These are phyloP conservation scores for Nomada fabriciana DNA, from an alignment of 2,888 invertebrate species.

Conservation along the genomic window DNA sequence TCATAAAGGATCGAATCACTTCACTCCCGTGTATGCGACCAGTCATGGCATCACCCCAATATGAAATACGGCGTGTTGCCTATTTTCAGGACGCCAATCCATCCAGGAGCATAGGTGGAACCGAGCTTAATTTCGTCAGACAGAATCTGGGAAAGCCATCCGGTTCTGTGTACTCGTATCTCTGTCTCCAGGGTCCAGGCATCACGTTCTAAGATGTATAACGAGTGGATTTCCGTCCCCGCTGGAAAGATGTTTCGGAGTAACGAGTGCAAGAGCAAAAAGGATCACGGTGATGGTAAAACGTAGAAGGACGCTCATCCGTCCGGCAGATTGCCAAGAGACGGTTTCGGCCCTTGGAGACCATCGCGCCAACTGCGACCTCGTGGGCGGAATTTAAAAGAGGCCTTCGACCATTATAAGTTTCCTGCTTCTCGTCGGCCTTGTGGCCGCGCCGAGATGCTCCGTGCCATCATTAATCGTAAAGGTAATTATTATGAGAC, in stretches of 20 bases:
- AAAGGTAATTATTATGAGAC: conserved; percentile 64
- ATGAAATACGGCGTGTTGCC: conserved; percentile 23
- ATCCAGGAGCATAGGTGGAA: conserved; percentile 1
- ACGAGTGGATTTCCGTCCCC: conserved; percentile 58
- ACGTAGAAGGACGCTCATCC: conserved; percentile 61
- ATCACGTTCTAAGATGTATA: conserved; percentile 57
- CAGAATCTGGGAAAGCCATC: conserved; percentile 13
- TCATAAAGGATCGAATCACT: too few species aligned
- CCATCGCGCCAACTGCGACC: conserved; percentile 76
- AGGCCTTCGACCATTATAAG: conserved; percentile 69
- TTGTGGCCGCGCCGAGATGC: conserved; percentile 28
- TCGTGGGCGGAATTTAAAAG: conserved; percentile 78
- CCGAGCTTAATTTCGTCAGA: conserved; percentile 30
- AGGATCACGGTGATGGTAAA: conserved; percentile 28
- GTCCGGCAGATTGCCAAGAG: conserved; percentile 80
- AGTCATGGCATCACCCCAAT: not conserved
- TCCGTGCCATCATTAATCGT: conserved; percentile 69
- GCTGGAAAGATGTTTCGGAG: conserved; percentile 58
- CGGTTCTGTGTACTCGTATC: conserved; percentile 24
- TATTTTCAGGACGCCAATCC: conserved; percentile 40
- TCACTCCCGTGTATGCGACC: too few species aligned
- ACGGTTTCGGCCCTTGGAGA: conserved; percentile 76
- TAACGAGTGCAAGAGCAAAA: conserved; percentile 52
- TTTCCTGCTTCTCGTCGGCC: conserved; percentile 66
- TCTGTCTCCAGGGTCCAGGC: conserved; percentile 19